These are phyloP conservation scores for Allolobophora icterica DNA, from an alignment of 2,888 invertebrate genomes.

Conservation along the genomic window DNA sequence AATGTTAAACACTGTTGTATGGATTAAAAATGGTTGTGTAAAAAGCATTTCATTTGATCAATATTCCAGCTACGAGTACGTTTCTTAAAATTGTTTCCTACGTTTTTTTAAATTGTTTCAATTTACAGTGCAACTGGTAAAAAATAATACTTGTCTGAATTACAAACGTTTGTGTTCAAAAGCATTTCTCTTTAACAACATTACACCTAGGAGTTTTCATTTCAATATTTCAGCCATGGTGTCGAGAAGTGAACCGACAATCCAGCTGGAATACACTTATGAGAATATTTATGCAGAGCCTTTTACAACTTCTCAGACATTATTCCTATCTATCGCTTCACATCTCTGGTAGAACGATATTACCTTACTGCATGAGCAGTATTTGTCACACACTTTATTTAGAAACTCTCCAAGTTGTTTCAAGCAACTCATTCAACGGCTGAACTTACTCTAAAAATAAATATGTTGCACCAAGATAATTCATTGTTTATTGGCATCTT, in stretches of 20 bases:
- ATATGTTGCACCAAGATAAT: background rate
- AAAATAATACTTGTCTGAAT: no score
- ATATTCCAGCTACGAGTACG: background rate
- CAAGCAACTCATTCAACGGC: background rate
- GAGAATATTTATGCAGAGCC: background rate
- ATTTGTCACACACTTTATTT: background rate
- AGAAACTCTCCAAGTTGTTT: background rate
- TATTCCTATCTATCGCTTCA: no score
- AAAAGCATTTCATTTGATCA: background rate
- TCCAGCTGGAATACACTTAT: background rate
- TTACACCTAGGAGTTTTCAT: background rate
- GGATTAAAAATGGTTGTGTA: slow-evolving; percentile 6
- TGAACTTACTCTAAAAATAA: background rate
- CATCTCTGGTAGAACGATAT: no score
- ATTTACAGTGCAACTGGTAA: no score
- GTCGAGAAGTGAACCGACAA: background rate
- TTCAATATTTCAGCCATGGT: background rate
- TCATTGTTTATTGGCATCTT: no score
- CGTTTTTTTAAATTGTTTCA: no score
- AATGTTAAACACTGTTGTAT: no score
- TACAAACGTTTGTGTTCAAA: no score
- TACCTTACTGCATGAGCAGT: background rate
- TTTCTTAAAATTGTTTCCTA: no score
- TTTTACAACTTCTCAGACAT: background rate
- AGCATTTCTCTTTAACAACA: background rate